These are phyloP conservation scores for Geotria australis DNA, from an alignment of 2,797 vertebrate species.

Conservation along the genomic window DNA sequence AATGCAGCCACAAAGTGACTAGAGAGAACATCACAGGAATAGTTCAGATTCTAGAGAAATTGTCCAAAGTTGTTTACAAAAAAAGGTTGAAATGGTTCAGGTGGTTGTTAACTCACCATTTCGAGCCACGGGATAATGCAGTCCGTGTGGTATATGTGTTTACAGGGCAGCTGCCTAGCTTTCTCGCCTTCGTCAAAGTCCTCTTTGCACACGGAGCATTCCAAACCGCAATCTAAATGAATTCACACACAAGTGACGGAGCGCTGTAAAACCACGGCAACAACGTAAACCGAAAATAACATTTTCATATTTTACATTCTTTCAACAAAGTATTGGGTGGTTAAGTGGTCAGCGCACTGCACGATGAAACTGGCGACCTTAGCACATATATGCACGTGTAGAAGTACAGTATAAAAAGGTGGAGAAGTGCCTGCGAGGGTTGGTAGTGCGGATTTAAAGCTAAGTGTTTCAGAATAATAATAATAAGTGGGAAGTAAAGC, in stretches of 20 bases:
- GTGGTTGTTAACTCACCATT: conserved; percentile 22
- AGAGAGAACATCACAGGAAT: neutral
- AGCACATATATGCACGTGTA: neutral
- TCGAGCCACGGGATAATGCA: conserved; percentile 95
- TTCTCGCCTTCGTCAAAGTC: conserved; percentile 53
- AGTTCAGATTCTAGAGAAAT: neutral
- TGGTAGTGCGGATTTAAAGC: too few species aligned
- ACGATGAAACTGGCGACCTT: neutral
- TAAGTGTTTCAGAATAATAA: too few species aligned
- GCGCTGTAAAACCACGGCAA: too few species aligned
- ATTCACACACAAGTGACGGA: neutral
- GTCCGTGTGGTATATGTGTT: conserved; percentile 81
- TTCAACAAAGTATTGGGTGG: neutral
- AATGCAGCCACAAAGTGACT: neutral
- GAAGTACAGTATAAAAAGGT: too few species aligned
- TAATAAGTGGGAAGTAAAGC: too few species aligned
- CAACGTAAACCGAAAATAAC: neutral
- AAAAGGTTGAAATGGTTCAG: neutral
- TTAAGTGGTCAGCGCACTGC: neutral
- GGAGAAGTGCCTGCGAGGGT: too few species aligned
- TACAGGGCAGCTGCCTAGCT: conserved; percentile 75
- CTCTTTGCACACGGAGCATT: conserved; percentile 94
- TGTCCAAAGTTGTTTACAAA: neutral
- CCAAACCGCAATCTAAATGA: conserved; percentile 41
- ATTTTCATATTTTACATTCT: neutral